Evolutionary conservation across 2,113 vertebrate genomes (phyloP).

Genomic region (Dolichallabes microphthalmus): DNA sequence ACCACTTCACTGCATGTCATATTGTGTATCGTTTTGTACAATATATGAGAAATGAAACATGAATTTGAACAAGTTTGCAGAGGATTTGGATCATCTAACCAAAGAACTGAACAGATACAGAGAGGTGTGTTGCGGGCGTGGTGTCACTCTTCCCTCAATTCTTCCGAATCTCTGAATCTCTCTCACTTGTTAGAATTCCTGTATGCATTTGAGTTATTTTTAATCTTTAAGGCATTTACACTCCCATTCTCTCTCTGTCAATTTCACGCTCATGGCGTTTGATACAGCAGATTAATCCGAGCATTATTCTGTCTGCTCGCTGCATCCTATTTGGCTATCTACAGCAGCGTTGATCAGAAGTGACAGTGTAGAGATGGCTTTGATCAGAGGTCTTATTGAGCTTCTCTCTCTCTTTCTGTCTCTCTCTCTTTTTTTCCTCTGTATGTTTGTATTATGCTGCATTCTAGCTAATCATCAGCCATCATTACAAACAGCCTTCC

Average conservation of each 20-base stretch:
- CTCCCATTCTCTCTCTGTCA: background rate
- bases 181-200: too few species aligned
- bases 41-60: too few species aligned
- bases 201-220: background rate
- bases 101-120: background rate
- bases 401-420: background rate
- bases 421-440: background rate
- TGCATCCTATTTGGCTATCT: constrained; percentile 1
- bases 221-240: background rate
- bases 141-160: background rate
- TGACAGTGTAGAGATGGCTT: constrained; percentile 28
- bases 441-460: background rate
- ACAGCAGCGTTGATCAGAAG: constrained; percentile 19
- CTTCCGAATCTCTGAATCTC: background rate
- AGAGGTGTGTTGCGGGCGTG: background rate
- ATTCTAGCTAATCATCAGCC: background rate
- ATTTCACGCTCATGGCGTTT: background rate
- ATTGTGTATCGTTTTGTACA: too few species aligned
- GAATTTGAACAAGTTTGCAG: background rate
- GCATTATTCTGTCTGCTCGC: background rate
- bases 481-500: background rate
- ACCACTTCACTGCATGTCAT: too few species aligned
- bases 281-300: background rate
- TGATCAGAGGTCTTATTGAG: constrained; percentile 32
- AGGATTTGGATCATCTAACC: background rate